Conservation (phyloP, 2,113 vertebrate species). For the Falco punctatus region DNA sequence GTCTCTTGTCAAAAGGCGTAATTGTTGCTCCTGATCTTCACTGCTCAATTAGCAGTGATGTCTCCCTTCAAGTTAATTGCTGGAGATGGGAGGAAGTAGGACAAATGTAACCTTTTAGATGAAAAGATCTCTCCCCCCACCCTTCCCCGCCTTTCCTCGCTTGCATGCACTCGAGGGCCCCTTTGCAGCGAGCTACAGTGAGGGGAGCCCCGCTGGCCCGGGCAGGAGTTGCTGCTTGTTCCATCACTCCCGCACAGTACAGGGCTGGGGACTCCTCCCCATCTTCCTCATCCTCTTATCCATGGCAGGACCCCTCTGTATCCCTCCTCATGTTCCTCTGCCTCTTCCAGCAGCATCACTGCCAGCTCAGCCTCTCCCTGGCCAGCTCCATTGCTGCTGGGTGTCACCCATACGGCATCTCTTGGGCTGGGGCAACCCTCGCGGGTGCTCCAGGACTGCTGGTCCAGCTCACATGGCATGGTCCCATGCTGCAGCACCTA, state of each 20-base stretch:
- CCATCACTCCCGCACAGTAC: neutral
- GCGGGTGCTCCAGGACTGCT: accelerated
- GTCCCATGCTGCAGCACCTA: neutral
- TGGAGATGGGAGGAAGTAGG: slow-evolving; percentile 76
- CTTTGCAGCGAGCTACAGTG: neutral
- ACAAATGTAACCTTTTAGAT: slow-evolving; percentile 80
- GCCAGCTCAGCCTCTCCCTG: neutral
- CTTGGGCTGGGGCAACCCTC: neutral
- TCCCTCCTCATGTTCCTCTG: accelerated
- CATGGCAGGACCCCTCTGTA: neutral
- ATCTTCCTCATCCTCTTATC: neutral
- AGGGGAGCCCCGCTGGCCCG: neutral
- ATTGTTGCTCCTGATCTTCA: slow-evolving; percentile 79
- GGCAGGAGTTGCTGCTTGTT: neutral
- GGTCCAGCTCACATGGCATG: accelerated
- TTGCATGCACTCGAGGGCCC: neutral
- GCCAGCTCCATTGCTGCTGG: accelerated
- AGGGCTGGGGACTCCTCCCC: neutral
- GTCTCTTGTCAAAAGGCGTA: slow-evolving; percentile 79
- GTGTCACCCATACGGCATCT: neutral
- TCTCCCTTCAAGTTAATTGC: slow-evolving; percentile 80
- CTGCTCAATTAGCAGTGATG: slow-evolving; percentile 79
- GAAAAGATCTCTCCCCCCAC: slow-evolving; percentile 67
- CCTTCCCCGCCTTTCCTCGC: slow-evolving; percentile 5
- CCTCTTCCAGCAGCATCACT: neutral